Evolutionary conservation across 2,888 invertebrate genomes (phyloP), one percentile per base, ranked within the genome.

Genomic region (Mantis religiosa): DNA sequence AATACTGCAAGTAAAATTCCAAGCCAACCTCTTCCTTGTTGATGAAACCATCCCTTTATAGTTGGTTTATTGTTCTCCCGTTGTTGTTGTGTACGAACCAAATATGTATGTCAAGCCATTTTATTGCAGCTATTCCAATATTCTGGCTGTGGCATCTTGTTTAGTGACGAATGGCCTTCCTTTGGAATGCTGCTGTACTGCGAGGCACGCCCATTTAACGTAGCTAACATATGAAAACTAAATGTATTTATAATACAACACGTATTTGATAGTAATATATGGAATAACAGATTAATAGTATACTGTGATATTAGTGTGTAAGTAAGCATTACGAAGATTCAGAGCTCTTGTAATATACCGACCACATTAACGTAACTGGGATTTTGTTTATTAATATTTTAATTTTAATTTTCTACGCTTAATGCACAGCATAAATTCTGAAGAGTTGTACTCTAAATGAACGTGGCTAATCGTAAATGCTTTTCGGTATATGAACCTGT

Each of bases 51-150:
- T 71, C 54, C 28, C 86, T 81, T 81, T 82, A 87, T 71, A 87
- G 82, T 87, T 87, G 87, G 34, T 87, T 87, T 87, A 87, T 87
- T 82, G 87, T 87, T 82, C n/a, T n/a, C 87, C 87, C 87, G 86
- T 86, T 87, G 87, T 87, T 71, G 87, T 71, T 86, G 28, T 25
- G 81, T 86, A 81, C 81, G 0, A 54, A 28, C 82, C 87, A 27
- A 87, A 87, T 87, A 87, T 87, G 87, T 87, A 82, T 87, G 82
- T 34, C 82, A 41, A 27, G 28, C 30, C 34, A 28, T 34, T n/a
- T 34, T 15, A 30, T 82, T 34, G 28, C 30, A 82, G 34, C 82
- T 30, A 82, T 87, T 82, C 82, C 87, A 27, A 82, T 82, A 82
- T 87, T 87, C 87, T 34, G 34, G 27, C 25, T 12, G 27, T 41